Conservation (phyloP, 2,888 invertebrate genomes). For the Trissoscelio sp. region DNA sequence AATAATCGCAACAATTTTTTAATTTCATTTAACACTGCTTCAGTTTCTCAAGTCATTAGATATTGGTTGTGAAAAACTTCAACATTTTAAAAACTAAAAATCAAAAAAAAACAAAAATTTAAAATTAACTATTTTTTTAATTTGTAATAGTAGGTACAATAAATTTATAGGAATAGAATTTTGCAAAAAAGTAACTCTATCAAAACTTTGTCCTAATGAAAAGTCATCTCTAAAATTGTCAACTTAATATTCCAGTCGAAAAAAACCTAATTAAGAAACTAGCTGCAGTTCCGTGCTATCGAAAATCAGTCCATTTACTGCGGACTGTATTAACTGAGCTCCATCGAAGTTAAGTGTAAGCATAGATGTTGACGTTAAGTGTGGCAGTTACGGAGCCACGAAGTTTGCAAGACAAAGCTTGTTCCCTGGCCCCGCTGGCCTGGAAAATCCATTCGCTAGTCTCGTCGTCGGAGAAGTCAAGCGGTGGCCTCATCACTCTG, state of each 20-base stretch:
- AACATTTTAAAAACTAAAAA: no score
- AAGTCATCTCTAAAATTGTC: no score
- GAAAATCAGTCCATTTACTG: constrained; percentile 34
- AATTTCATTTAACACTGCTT: no score
- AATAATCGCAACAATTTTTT: no score
- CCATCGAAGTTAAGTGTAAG: constrained; percentile 36
- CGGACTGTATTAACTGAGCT: constrained; percentile 33
- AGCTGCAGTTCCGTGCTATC: constrained; percentile 2
- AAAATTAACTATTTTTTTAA: no score
- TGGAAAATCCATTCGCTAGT: constrained; percentile 65
- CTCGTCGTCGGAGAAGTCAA: constrained; percentile 68
- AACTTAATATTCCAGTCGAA: not conserved
- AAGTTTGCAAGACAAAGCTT: constrained; percentile 74
- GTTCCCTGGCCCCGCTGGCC: constrained; percentile 50
- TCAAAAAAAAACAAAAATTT: no score
- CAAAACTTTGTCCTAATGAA: no score
- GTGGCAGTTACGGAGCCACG: constrained; percentile 67
- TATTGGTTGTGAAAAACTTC: no score
- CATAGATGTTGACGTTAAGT: constrained; percentile 66
- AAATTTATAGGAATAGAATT: no score
- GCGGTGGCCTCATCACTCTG: constrained; percentile 79
- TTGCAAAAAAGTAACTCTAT: no score
- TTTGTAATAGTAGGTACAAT: no score
- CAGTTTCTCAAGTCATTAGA: no score
- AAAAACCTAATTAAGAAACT: constrained; percentile 15